Conservation (phyloP, 2,888 invertebrate species). For the Shargacucullia verbasci region DNA sequence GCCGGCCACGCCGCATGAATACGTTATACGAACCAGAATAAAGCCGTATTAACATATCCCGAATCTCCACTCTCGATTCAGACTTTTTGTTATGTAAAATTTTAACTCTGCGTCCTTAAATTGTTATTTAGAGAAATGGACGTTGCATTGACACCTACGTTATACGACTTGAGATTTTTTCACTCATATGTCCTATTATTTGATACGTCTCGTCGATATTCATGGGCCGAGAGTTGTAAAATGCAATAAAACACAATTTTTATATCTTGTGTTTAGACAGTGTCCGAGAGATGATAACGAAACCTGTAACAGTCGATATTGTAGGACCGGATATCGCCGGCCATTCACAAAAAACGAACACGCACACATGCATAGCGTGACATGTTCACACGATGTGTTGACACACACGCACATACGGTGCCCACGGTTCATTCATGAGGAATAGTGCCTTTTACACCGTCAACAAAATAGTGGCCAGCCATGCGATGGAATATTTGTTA, state of each 20-base stretch:
- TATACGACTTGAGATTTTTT: conserved; percentile 66
- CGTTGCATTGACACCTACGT: conserved; percentile 85
- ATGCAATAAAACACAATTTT: conserved; percentile 87
- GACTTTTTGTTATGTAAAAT: conserved; percentile 79
- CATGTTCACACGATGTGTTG: conserved; percentile 63
- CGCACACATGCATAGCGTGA: conserved; percentile 66
- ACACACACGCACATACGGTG: conserved; percentile 74
- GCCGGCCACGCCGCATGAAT: conserved; percentile 73
- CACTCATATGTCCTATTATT: conserved; percentile 75
- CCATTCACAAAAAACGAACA: conserved; percentile 87
- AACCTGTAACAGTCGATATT: conserved; percentile 83
- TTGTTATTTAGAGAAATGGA: conserved; percentile 71
- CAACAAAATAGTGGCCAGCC: conserved; percentile 75
- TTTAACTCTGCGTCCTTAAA: conserved; percentile 77
- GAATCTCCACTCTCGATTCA: conserved; percentile 71
- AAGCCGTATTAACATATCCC: conserved; percentile 81
- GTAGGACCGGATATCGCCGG: conserved; percentile 86
- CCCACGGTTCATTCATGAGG: conserved; percentile 85
- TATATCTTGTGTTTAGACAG: conserved; percentile 88
- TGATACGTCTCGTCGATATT: conserved; percentile 81
- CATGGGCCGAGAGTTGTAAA: conserved; percentile 82
- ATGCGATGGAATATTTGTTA: conserved; percentile 66
- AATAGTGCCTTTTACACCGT: conserved; percentile 77
- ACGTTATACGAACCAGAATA: conserved; percentile 75
- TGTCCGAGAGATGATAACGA: conserved; percentile 86